A percentile compares a stretch with the other conserved stretches of the same genome.
These are phyloP conservation scores for Nezara viridula DNA, from an alignment of 2,888 invertebrate species.

Conservation along the genomic window DNA sequence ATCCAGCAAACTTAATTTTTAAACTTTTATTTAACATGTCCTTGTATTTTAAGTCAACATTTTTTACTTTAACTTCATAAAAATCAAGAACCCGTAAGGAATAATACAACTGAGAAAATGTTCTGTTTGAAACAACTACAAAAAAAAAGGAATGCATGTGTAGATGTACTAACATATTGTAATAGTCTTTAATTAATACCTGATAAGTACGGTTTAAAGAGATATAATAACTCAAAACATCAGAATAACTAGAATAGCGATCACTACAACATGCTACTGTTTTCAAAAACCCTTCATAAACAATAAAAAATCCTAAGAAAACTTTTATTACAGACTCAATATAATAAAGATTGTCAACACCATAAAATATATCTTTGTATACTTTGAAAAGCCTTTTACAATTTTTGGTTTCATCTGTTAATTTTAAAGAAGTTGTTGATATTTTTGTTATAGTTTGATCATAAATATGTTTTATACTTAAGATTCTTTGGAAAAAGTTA, in stretches of 20 bases:
- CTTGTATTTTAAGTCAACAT: neutral
- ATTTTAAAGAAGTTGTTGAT: neutral
- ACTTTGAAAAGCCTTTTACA: neutral
- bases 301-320: neutral
- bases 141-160: neutral
- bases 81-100: neutral
- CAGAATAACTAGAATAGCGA: constrained; percentile 24
- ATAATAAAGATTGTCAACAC: neutral
- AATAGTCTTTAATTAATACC: neutral
- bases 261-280: constrained; percentile 36
- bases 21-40: neutral
- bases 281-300: constrained; percentile 3
- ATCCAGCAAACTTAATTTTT: constrained; percentile 28
- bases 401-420: neutral
- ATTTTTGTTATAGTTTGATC: neutral
- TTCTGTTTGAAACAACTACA: neutral
- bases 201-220: neutral
- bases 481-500: neutral
- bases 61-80: neutral
- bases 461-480: constrained; percentile 17
- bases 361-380: neutral
- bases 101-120: neutral
- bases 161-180: neutral
- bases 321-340: neutral
- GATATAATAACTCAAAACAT: constrained; percentile 31